Conservation (phyloP, 2,888 invertebrate species). For the Notodonta dromedarius region DNA sequence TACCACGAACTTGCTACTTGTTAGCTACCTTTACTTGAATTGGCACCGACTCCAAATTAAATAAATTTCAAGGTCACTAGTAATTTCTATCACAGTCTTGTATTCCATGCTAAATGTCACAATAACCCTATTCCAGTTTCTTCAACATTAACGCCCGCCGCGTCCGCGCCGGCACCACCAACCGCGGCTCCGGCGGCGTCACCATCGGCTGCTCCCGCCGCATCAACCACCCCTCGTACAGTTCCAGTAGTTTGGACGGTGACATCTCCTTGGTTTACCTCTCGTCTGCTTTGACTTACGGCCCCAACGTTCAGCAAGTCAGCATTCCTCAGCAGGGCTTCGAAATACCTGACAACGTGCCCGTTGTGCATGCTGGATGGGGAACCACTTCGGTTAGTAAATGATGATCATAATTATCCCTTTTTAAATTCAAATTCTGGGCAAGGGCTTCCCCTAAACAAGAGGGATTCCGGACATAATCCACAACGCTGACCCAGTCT, state of each 20-base stretch:
- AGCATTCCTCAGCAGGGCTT: constrained; percentile 27
- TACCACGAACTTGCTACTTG: too few species aligned
- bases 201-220: constrained; percentile 22
- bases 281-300: constrained; percentile 24
- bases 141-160: constrained; percentile 32
- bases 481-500: too few species aligned
- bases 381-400: constrained; percentile 41
- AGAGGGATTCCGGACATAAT: too few species aligned
- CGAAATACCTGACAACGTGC: constrained; percentile 27
- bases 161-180: constrained; percentile 46
- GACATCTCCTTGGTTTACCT: constrained; percentile 48
- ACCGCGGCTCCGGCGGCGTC: constrained; percentile 42
- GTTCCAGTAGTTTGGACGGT: constrained; percentile 28
- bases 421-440: too few species aligned
- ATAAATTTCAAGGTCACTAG: too few species aligned
- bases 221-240: constrained; percentile 47
- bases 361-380: constrained; percentile 53
- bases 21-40: too few species aligned
- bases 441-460: too few species aligned
- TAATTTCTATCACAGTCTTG: too few species aligned
- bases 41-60: too few species aligned
- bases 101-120: neutral
- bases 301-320: constrained; percentile 18
- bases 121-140: constrained; percentile 16
- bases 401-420: neutral